phyloP scores from a whole-genome alignment of 2,888 invertebrate species.

The Notodonta dromedarius region DNA sequence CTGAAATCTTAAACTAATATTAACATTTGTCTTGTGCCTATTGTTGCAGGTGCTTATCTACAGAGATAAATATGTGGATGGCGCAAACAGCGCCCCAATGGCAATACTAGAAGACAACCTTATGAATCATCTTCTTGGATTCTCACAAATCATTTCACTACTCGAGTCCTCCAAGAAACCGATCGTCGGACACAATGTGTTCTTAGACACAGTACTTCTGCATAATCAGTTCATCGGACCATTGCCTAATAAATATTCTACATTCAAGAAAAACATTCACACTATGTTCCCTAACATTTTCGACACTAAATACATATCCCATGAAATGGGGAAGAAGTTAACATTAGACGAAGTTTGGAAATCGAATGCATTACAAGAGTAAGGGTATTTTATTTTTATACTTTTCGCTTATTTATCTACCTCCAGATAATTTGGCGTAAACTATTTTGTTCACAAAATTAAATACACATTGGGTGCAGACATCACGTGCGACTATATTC shows the following conservation, averaged over 20 bases:
- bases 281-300: conserved; percentile 87
- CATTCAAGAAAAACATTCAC: conserved; percentile 86
- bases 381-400: conserved; percentile 39
- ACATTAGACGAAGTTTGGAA: conserved; percentile 78
- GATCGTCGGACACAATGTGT: conserved; percentile 90
- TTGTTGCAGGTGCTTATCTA: conserved; percentile 71
- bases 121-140: conserved; percentile 84
- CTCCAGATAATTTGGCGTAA: conserved; percentile 17
- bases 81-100: conserved; percentile 62
- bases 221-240: conserved; percentile 89
- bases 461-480: conserved; percentile 20
- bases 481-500: conserved; percentile 23
- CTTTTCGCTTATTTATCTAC: conserved; percentile 24
- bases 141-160: conserved; percentile 86
- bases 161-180: conserved; percentile 86
- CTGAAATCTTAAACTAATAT: no score
- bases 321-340: conserved; percentile 75
- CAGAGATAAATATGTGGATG: conserved; percentile 69
- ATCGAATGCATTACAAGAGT: conserved; percentile 79
- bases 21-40: background rate
- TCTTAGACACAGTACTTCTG: conserved; percentile 88
- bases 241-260: conserved; percentile 85
- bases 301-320: conserved; percentile 90
- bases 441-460: conserved; percentile 21
- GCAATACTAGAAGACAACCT: conserved; percentile 77